Conservation (phyloP, 2,797 vertebrate genomes). For the Microctenopoma lineatum region DNA sequence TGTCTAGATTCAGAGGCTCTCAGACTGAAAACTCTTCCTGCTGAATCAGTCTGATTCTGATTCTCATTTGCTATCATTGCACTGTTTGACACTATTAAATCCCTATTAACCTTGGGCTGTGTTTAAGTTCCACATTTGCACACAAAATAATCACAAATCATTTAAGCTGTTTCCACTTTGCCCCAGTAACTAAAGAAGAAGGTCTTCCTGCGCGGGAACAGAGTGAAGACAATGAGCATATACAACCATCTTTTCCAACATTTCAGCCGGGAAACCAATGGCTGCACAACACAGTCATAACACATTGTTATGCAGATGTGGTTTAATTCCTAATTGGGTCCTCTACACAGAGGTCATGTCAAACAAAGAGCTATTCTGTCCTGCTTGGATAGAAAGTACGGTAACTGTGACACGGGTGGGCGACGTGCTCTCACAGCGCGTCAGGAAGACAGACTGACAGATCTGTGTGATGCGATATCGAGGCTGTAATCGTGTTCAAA, state of each 20-base stretch:
- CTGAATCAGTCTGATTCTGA: conserved; percentile 15
- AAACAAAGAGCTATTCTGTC: conserved; percentile 1
- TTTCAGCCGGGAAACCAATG: not conserved
- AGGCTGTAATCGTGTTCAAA: not conserved
- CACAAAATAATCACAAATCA: conserved; percentile 11
- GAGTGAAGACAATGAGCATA: not conserved
- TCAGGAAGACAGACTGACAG: not conserved
- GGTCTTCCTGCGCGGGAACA: not conserved
- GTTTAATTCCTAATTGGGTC: not conserved
- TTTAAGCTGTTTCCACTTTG: conserved; percentile 4
- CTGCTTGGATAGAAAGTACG: not conserved
- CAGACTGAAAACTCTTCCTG: not conserved
- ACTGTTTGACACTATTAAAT: conserved; percentile 32
- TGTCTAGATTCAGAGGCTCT: conserved; percentile 6
- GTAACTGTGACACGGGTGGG: not conserved
- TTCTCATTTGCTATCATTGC: conserved; percentile 28
- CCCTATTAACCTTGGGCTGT: conserved; percentile 12
- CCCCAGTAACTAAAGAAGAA: not conserved
- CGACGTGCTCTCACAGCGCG: not conserved
- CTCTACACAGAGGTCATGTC: not conserved
- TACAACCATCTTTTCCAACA: not conserved
- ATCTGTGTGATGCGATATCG: not conserved
- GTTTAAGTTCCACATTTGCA: conserved; percentile 25
- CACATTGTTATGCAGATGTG: conserved; percentile 1
- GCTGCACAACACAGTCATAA: not conserved